Percentiles rank a stretch among this genome's conserved stretches.
Evolutionary conservation across 2,888 invertebrate genomes (phyloP).

Genomic region (Dilophus febrilis): DNA sequence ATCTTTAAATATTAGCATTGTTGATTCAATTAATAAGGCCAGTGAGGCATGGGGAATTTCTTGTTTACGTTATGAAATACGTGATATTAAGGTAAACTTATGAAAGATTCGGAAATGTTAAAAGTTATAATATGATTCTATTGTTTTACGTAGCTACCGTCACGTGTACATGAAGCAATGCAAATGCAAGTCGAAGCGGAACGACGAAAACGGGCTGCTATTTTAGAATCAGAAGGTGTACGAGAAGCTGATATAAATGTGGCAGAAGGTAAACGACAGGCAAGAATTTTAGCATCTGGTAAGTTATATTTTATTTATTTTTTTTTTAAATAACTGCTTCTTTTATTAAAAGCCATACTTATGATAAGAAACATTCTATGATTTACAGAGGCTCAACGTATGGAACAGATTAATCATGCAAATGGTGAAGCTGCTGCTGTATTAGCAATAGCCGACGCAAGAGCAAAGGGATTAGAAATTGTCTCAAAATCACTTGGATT

Average conservation of each 20-base stretch:
- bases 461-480: conserved; percentile 64
- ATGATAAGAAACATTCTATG: too few relatives aligned
- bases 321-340: too few relatives aligned
- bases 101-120: not conserved
- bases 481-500: conserved; percentile 45
- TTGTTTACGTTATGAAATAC: conserved; percentile 88
- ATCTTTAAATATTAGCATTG: conserved; percentile 84
- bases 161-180: conserved; percentile 95
- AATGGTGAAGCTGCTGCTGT: conserved; percentile 84
- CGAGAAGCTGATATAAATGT: conserved; percentile 89
- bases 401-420: conserved; percentile 89
- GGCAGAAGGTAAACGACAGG: conserved; percentile 86
- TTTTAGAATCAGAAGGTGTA: conserved; percentile 92
- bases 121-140: conserved; percentile 2
- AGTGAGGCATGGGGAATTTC: conserved; percentile 97
- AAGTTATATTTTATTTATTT: conserved; percentile 13
- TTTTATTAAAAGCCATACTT: too few relatives aligned
- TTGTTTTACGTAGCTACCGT: conserved; percentile 59
- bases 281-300: conserved; percentile 83
- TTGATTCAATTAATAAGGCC: conserved; percentile 93
- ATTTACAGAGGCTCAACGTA: conserved; percentile 68
- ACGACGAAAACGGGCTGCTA: conserved; percentile 85
- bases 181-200: conserved; percentile 99
- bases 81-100: conserved; percentile 34
- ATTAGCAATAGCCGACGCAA: conserved; percentile 77